Evolutionary conservation across 1,140 invertebrate species (phyloP).

Genomic region (Pteromalus puparum): DNA sequence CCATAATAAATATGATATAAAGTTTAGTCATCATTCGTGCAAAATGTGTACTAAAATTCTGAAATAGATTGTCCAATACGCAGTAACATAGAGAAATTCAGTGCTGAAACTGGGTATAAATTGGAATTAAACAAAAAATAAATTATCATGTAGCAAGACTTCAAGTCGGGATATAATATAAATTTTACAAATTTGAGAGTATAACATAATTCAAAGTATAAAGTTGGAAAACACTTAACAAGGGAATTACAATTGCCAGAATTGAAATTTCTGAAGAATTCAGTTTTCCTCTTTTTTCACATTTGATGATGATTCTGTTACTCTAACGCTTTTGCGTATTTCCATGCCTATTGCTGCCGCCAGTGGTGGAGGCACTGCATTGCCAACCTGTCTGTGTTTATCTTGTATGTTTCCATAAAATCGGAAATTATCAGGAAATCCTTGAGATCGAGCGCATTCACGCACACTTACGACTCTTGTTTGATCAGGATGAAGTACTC

Average conservation of each 20-base stretch:
- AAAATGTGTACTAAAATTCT: background rate
- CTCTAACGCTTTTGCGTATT: conserved; percentile 78
- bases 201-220: background rate
- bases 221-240: conserved; percentile 5
- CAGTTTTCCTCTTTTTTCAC: conserved; percentile 20
- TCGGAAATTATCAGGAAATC: conserved; percentile 87
- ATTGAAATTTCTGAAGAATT: background rate
- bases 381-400: conserved; percentile 91
- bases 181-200: conserved; percentile 28
- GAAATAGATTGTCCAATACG: background rate
- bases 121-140: conserved; percentile 23
- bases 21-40: background rate
- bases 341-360: conserved; percentile 85
- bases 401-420: conserved; percentile 87
- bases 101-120: background rate
- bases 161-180: background rate
- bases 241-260: conserved; percentile 29
- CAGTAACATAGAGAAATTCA: background rate
- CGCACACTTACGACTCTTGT: conserved; percentile 88
- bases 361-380: conserved; percentile 91
- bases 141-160: conserved; percentile 1
- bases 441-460: conserved; percentile 92
- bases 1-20: background rate
- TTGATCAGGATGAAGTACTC: conserved; percentile 89
- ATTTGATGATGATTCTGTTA: conserved; percentile 43